Evolutionary conservation across 92 coral and sea anemone species (phyloP).

Genomic region (Virgularia gustaviana): DNA sequence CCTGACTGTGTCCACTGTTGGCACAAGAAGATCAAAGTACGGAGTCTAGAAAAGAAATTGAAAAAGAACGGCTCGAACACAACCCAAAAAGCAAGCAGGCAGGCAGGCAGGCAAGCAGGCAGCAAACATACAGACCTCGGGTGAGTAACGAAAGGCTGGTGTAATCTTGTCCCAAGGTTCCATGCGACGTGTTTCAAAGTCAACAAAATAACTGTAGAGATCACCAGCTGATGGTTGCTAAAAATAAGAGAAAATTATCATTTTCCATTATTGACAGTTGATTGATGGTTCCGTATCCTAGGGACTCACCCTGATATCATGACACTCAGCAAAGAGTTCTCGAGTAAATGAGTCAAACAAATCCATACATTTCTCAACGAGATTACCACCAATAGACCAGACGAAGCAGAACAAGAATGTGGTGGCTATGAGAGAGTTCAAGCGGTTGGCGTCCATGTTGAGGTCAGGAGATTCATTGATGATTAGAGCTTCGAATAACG

Average conservation of each 20-base stretch:
- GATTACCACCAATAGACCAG: constrained; percentile 93
- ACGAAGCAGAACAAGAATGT: constrained; percentile 81
- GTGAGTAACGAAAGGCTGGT: constrained; percentile 72
- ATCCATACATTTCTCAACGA: constrained; percentile 79
- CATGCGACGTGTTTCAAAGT: constrained; percentile 92
- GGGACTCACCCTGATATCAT: constrained; percentile 91
- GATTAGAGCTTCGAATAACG: constrained; percentile 78
- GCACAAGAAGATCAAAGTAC: constrained; percentile 91
- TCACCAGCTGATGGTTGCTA: constrained; percentile 99
- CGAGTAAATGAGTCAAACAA: constrained; percentile 81
- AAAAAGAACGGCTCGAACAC: background rate
- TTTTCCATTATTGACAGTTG: background rate
- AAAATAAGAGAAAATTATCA: background rate
- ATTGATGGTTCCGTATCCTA: background rate
- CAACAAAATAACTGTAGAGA: constrained; percentile 89
- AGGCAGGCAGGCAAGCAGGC: background rate
- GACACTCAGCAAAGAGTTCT: constrained; percentile 84
- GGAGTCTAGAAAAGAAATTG: constrained; percentile 43
- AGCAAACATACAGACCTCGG: constrained; percentile 34
- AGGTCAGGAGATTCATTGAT: constrained; percentile 83
- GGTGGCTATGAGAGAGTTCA: constrained; percentile 84
- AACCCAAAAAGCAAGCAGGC: background rate
- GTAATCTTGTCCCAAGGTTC: constrained; percentile 99
- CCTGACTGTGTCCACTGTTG: constrained; percentile 95
- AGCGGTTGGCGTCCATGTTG: constrained; percentile 78